Conservation (phyloP, 53 echinoderm and acorn worm genomes). For the Echinarachnius parma region DNA sequence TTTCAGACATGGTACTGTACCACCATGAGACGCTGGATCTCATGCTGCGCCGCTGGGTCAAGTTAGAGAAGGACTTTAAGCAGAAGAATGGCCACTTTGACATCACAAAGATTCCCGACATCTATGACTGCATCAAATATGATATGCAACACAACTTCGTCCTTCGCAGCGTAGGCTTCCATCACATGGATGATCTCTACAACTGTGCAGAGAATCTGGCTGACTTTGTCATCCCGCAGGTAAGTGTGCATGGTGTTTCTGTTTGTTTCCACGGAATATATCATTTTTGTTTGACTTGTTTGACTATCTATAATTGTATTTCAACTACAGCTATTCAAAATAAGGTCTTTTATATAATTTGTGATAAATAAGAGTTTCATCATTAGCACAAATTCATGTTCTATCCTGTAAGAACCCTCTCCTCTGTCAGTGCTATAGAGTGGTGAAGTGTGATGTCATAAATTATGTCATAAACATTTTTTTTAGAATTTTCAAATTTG, state of each 20-base stretch:
- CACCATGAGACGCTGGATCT: slow-evolving; percentile 88
- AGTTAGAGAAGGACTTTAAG: slow-evolving; percentile 97
- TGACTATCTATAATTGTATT: no score
- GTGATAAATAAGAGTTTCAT: no score
- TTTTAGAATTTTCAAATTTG: no score
- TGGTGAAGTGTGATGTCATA: no score
- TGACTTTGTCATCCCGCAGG: slow-evolving; percentile 93
- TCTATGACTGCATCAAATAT: slow-evolving; percentile 98
- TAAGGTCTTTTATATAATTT: no score
- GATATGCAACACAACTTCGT: slow-evolving; percentile 84
- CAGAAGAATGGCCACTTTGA: slow-evolving; percentile 83
- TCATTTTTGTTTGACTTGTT: no score
- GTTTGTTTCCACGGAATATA: not conserved
- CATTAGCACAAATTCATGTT: no score
- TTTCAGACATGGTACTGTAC: slow-evolving; percentile 66
- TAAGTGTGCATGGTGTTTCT: slow-evolving; percentile 28
- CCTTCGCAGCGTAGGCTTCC: slow-evolving; percentile 59
- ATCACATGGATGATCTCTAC: slow-evolving; percentile 77
- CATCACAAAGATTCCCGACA: slow-evolving; percentile 98
- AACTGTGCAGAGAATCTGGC: slow-evolving; percentile 83
- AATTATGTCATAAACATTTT: no score
- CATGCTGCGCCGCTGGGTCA: slow-evolving; percentile 92
- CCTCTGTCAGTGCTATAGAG: no score
- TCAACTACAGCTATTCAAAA: no score
- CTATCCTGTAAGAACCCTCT: no score